Percentiles rank a stretch among this genome's conserved stretches.
Conservation (phyloP, 2,797 vertebrate species). For the Craterocephalus amniculus region DNA sequence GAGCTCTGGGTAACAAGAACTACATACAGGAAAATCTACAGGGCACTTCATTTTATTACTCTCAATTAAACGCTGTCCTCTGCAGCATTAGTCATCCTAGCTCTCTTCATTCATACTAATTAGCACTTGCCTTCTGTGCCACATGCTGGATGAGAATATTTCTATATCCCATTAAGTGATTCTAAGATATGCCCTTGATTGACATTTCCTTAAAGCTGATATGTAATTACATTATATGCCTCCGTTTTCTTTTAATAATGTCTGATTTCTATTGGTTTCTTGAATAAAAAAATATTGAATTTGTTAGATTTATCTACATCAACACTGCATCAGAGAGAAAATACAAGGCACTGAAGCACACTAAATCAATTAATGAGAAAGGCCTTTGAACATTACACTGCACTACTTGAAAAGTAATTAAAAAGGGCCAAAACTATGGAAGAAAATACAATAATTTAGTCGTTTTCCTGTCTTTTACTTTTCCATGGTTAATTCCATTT, state of each 20-base stretch:
- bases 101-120: conserved; percentile 85
- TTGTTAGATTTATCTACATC: conserved; percentile 47
- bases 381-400: conserved; percentile 10
- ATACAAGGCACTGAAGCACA: conserved; percentile 19
- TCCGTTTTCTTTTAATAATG: conserved; percentile 77
- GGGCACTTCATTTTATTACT: conserved; percentile 85
- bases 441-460: conserved; percentile 1
- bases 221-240: conserved; percentile 84
- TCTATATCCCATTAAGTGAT: conserved; percentile 86
- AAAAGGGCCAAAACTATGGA: neutral
- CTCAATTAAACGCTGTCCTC: conserved; percentile 87
- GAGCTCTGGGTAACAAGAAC: conserved; percentile 73
- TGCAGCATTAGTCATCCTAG: conserved; percentile 85
- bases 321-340: conserved; percentile 1
- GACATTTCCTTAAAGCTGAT: conserved; percentile 81
- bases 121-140: conserved; percentile 78
- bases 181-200: conserved; percentile 83
- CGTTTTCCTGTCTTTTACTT: conserved; percentile 15
- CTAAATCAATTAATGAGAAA: conserved; percentile 13
- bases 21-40: conserved; percentile 79
- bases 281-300: conserved; percentile 29
- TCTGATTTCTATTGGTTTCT: conserved; percentile 59
- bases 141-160: conserved; percentile 83
- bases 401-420: conserved; percentile 18
- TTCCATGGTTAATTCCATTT: conserved; percentile 15